A percentile compares a stretch with the other conserved stretches of the same genome.
These are phyloP conservation scores for Zaprionus bogoriensis DNA, from an alignment of 2,888 invertebrate genomes.

Conservation along the genomic window DNA sequence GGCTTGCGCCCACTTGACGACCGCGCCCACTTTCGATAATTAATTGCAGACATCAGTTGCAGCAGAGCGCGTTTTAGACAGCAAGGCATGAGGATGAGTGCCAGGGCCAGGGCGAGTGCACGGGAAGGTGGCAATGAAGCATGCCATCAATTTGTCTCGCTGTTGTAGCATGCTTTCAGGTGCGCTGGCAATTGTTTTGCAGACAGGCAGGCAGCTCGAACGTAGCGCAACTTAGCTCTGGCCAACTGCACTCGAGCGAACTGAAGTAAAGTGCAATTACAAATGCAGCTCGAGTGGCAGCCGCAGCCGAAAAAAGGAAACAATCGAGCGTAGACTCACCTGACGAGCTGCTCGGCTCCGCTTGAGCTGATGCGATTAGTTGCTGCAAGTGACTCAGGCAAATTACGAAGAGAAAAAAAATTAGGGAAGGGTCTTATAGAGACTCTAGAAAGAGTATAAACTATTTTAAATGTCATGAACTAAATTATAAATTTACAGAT, in stretches of 20 bases:
- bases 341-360: constrained; percentile 1
- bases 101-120: background rate
- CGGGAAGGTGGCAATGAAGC: constrained; percentile 54
- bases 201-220: constrained; percentile 39
- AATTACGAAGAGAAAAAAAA: constrained; percentile 31
- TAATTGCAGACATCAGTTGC: constrained; percentile 83
- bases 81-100: too few species aligned
- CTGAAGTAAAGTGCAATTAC: constrained; percentile 73
- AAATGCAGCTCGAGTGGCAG: constrained; percentile 73
- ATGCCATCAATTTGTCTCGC: constrained; percentile 79
- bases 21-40: constrained; percentile 82
- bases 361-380: constrained; percentile 41
- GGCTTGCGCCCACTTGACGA: constrained; percentile 76
- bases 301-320: constrained; percentile 15
- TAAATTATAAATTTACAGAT: too few species aligned
- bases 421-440: background rate
- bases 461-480: too few species aligned
- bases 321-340: constrained; percentile 25
- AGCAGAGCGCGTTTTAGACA: constrained; percentile 34
- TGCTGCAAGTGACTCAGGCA: constrained; percentile 45
- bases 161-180: constrained; percentile 55
- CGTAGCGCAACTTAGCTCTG: constrained; percentile 24
- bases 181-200: constrained; percentile 65
- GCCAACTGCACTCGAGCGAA: constrained; percentile 23
- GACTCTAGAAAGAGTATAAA: too few species aligned